These are phyloP conservation scores for Teleogryllus oceanicus DNA, from an alignment of 2,888 invertebrate species.

Conservation along the genomic window DNA sequence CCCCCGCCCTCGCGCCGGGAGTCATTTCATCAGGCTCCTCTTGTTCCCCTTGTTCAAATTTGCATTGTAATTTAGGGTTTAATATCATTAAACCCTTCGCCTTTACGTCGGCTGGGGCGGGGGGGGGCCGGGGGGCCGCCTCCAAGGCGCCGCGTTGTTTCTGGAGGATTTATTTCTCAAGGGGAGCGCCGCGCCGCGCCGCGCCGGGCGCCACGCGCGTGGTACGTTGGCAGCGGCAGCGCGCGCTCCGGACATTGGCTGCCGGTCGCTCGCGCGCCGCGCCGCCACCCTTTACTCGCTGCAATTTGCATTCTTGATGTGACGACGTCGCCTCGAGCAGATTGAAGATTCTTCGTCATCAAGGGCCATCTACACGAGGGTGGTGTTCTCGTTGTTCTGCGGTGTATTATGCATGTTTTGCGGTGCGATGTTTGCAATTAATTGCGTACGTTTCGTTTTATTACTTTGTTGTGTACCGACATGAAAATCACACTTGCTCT, in stretches of 20 bases:
- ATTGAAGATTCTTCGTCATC: neutral
- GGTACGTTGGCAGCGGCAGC: neutral
- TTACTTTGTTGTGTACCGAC: too few relatives aligned
- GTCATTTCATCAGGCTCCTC: neutral
- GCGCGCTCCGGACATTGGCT: neutral
- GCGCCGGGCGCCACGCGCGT: neutral
- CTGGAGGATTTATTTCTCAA: conserved; percentile 1
- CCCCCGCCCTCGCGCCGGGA: neutral
- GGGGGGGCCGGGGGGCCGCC: neutral
- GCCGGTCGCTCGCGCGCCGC: neutral
- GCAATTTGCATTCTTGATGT: conserved; percentile 12
- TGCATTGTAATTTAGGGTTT: conserved; percentile 18
- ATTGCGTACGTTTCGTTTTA: too few relatives aligned
- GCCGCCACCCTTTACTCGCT: neutral
- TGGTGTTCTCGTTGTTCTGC: too few relatives aligned
- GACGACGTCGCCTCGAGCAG: neutral
- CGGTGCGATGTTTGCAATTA: too few relatives aligned
- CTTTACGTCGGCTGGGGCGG: neutral
- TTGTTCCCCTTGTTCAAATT: conserved; percentile 11
- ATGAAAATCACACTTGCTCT: too few relatives aligned
- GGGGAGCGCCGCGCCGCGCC: neutral
- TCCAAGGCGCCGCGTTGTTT: neutral
- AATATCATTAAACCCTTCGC: conserved; percentile 1
- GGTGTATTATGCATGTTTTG: too few relatives aligned
- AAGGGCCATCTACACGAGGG: neutral